Conservation (phyloP, 2,113 vertebrate species). For the Anas platyrhynchos region DNA sequence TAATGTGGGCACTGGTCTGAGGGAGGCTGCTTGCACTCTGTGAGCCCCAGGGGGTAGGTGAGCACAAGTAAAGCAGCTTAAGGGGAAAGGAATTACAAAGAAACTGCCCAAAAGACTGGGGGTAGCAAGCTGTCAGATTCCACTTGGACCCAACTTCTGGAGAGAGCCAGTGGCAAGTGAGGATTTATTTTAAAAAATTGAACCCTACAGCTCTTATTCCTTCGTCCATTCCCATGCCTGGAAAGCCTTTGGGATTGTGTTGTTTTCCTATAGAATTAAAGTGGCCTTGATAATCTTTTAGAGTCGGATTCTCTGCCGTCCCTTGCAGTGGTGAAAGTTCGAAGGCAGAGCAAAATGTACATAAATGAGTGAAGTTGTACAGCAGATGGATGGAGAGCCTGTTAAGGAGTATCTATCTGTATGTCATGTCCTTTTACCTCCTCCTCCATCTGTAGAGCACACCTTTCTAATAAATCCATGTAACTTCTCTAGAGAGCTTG, state of each 20-base stretch:
- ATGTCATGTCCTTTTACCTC: neutral
- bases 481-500: neutral
- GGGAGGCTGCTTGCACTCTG: slow-evolving; percentile 45
- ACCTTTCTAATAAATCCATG: neutral
- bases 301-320: neutral
- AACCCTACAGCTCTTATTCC: neutral
- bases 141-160: neutral
- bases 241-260: neutral
- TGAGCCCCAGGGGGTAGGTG: slow-evolving; percentile 57
- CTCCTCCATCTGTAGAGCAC: neutral
- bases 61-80: slow-evolving; percentile 51
- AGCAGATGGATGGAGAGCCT: neutral
- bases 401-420: neutral
- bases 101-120: slow-evolving; percentile 24
- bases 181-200: neutral
- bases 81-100: slow-evolving; percentile 52
- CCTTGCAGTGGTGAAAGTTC: neutral
- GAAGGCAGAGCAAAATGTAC: neutral
- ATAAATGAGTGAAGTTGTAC: neutral
- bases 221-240: neutral
- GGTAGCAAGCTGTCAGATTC: neutral
- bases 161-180: neutral
- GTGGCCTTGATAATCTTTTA: neutral
- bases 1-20: slow-evolving; percentile 43
- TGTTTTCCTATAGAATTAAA: neutral